Evolutionary conservation across 2,113 vertebrate genomes (phyloP).

Genomic region (Sminthopsis crassicaudata): DNA sequence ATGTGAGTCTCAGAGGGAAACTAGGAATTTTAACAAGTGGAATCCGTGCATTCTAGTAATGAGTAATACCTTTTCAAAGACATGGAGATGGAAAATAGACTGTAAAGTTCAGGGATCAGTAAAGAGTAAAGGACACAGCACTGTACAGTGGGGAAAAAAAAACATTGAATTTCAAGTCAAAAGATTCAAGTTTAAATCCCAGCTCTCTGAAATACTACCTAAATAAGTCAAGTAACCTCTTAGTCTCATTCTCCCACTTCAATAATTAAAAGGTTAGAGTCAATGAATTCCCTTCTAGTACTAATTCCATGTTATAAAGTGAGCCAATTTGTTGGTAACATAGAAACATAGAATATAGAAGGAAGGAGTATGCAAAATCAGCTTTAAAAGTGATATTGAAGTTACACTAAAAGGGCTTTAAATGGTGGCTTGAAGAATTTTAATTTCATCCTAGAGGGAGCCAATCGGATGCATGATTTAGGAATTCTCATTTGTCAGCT

Average conservation of each 20-base stretch:
- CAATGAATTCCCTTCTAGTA: neutral
- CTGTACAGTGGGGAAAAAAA: neutral
- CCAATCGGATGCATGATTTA: neutral
- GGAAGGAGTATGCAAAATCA: neutral
- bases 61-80: neutral
- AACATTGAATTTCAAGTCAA: neutral
- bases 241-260: neutral
- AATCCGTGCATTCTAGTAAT: neutral
- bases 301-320: neutral
- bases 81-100: neutral
- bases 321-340: neutral
- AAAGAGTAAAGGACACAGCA: neutral
- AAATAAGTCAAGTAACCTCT: neutral
- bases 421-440: neutral
- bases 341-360: neutral
- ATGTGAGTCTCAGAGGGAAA: neutral
- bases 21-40: neutral
- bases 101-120: neutral
- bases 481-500: neutral
- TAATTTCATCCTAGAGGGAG: neutral
- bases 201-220: neutral
- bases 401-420: neutral
- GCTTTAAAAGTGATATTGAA: neutral
- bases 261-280: neutral
- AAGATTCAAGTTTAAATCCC: neutral